Evolutionary conservation across 2,888 invertebrate genomes (phyloP), one percentile per base, ranked within the genome.

Genomic region (Baronia brevicornis): DNA sequence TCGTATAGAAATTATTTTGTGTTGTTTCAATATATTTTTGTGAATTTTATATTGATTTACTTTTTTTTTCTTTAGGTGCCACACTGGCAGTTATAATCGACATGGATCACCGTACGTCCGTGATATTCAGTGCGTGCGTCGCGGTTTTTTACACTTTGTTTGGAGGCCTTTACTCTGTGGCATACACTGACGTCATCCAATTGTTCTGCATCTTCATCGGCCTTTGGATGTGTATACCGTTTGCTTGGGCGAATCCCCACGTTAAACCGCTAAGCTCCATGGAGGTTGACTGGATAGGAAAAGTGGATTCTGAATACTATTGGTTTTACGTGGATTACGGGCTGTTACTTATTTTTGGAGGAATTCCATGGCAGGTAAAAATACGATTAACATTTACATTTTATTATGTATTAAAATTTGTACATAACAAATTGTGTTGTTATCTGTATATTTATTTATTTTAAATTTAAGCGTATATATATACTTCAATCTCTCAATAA

Each of bases 161-260:
- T 71, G 98, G 98, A 1, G 98, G 98, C 0, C 89, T 99, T 23
- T 99, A 99, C 84, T 93, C 97, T 32, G 98, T 99, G 39, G 98
- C 98, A 1, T 99, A 98, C 72, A 99, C 98, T 0, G 98, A 98
- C 72, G 98, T 98, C 55, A 96, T 98, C 54, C 98, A 98, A 78
- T 88, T 98, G 25, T 96, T 97, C 85, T 98, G 97, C 84, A 98
- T 98, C 65, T 97, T 98, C 79, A 90, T 98, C 56, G 98, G 98
- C 14, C 86, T 99, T 71, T 98, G 98, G 98, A 91, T 98, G 89
- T 96, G 97, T 68, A 96, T 98, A 46, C 98, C 98, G 0, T 98
- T 97, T 67, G 96, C 97, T 5, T 92, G 97, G 92, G 86, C 89
- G 41, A 92, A 96, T 77, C 90, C 92, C 8, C 92, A 94, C 59